Evolutionary conservation across 2,888 invertebrate species (phyloP).

Genomic region (Atrina japonica): DNA sequence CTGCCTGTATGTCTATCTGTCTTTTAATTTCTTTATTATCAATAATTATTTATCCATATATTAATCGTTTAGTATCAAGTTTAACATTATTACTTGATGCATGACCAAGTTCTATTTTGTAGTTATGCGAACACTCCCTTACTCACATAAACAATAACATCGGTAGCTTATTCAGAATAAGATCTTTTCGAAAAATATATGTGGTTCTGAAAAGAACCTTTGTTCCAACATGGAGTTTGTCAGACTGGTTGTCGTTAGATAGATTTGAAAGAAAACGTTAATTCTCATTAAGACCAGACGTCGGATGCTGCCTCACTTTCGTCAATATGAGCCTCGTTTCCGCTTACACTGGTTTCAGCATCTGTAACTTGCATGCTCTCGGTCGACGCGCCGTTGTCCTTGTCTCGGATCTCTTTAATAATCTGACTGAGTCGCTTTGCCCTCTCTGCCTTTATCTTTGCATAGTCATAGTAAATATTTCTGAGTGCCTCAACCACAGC

Average conservation of each 20-base stretch:
- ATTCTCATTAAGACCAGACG: no score
- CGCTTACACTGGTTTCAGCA: background rate
- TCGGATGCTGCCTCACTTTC: no score
- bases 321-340: no score
- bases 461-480: constrained; percentile 8
- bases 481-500: constrained; percentile 9
- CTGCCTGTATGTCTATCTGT: no score
- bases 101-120: no score
- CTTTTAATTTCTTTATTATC: no score
- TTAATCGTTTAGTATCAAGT: no score
- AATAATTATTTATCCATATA: no score
- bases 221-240: background rate
- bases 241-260: background rate
- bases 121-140: no score
- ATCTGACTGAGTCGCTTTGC: background rate
- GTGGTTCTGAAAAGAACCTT: constrained; percentile 21
- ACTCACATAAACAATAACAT: no score
- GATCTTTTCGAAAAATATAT: constrained; percentile 14
- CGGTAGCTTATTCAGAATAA: background rate
- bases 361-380: background rate
- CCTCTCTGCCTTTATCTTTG: constrained; percentile 1
- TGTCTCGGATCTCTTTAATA: no score
- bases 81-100: no score
- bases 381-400: background rate
- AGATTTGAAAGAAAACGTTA: background rate